These are phyloP conservation scores for Ictalurus furcatus DNA, from an alignment of 2,113 vertebrate genomes.

Conservation along the genomic window DNA sequence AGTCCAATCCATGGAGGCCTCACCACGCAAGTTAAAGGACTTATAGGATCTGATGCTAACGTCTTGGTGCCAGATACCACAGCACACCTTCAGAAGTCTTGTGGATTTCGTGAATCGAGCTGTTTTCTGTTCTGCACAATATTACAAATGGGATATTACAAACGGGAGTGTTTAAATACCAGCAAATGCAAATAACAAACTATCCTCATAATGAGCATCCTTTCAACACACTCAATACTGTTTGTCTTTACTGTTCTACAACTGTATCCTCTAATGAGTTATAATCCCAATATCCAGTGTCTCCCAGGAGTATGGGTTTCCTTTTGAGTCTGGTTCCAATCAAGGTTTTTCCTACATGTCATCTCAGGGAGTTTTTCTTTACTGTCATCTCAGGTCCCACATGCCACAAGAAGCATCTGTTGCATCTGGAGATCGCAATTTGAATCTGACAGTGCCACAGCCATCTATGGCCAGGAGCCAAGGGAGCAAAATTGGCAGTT, in stretches of 20 bases:
- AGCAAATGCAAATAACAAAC: background rate
- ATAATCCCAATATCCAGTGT: background rate
- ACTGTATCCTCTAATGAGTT: background rate
- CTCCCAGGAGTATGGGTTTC: background rate
- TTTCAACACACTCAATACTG: background rate
- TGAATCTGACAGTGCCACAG: background rate
- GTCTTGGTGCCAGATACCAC: no score
- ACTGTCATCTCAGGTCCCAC: background rate
- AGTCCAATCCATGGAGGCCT: no score
- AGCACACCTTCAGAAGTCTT: no score
- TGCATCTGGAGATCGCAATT: background rate
- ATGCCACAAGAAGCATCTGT: background rate
- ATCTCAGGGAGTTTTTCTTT: background rate
- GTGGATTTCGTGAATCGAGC: no score
- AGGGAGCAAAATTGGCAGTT: background rate
- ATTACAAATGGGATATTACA: no score
- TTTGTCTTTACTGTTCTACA: background rate
- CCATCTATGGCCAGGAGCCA: background rate
- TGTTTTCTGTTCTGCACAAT: no score
- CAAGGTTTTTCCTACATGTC: background rate
- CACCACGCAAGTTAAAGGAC: no score
- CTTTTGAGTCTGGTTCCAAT: background rate
- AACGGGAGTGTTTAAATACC: background rate
- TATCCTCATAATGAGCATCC: background rate
- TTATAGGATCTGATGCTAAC: no score